Base-by-base conservation (phyloP, 2,888 invertebrate species). In the Caenorhabditis wallacei region DNA sequence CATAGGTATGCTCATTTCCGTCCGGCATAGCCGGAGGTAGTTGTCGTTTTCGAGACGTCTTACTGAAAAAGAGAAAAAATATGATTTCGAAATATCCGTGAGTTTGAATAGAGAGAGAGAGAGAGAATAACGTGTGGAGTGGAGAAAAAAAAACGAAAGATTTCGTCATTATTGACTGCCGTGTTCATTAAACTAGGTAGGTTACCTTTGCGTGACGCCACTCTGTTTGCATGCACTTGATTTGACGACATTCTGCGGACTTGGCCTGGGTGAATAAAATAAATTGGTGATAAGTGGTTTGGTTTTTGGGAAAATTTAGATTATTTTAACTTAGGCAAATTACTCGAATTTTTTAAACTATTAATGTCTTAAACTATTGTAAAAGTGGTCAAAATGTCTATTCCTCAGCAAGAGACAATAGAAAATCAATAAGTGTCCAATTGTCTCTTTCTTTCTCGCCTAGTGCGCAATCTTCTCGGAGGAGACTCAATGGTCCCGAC, bases 201-300 rank as follows among this genome's bases (percentile, higher is more conserved):
- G 69, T 78, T 78, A 78, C 78, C 78, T 69, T 20, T 69, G 54
- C 20, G 61, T 78, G 69, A 70, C 78, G 69, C 69, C 76, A 63
- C 80, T 80, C 53, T 61, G 53, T 71, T 72, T 68, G 66, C 64
- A 66, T 51, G 57, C 80, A 69, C 72, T 54, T 46, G 35, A 80
- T 54, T 80, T 74, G 80, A 80, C 80, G 80, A 80, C 61, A 66
- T 69, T 61, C 43, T 80, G 72, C 80, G 72, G 72, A 80, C 80
- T 80, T 59, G 61, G 53, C 57, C 71, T 75, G 75, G 7, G 51
- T 18, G 30, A 68, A 24, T 48, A 24, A 13, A 66, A n/a, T n/a
- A 48, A 56, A 35, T 64, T 56, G 24, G 57, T 63, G 75, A 78
- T 68, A 68, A 69, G 76, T 53, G 63, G 74, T 37, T 40, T 46